Evolutionary conservation across 2,888 invertebrate genomes (phyloP), one percentile per base, ranked within the genome.

Genomic region (Sialis lutaria): DNA sequence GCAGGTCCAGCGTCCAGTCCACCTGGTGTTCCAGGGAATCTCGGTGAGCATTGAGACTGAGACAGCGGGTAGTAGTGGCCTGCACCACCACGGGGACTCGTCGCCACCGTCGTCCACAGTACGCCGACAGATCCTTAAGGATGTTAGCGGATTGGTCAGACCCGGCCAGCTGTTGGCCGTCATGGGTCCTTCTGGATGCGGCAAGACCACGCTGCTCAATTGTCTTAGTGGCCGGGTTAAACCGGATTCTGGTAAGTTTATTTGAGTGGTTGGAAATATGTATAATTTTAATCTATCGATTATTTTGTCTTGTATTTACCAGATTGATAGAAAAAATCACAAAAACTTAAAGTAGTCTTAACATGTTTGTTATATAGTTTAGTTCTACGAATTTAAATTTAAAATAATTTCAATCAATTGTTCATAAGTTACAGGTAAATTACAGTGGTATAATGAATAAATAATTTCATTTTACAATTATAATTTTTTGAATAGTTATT

Each of bases 91-190:
- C 22, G 22, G 22, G 22, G 22, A 22, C 2, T 45, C 51, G 8
- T 49, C 52, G 48, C 42, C 56, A 56, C 53, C 63, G 62, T 54
- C 64, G 66, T 54, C 65, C 64, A 52, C 68, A 7, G 31, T 37
- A 31, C 35, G 73, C 52, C 69, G 78, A 48, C 68, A 68, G 44
- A 76, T 83, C 54, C 72, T 85, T 48, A 69, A 74, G 53, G 77
- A 81, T 65, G 77, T 85, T 56, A 79, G 77, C 59, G 85, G 85
- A 37, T 67, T 77, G 55, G 83, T 81, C 53, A 73, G 77, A 55
- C 82, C 83, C 12, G 86, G 86, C 44, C 80, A 85, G 60, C 71
- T 87, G 50, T 65, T 87, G 57, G 86, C 85, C 53, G 77, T 86
- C 50, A 84, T 86, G 82, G 85, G 86, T 53, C 84, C 85, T 34